Evolutionary conservation across 2,113 vertebrate genomes (phyloP).

Genomic region (Cryptotis parvus): DNA sequence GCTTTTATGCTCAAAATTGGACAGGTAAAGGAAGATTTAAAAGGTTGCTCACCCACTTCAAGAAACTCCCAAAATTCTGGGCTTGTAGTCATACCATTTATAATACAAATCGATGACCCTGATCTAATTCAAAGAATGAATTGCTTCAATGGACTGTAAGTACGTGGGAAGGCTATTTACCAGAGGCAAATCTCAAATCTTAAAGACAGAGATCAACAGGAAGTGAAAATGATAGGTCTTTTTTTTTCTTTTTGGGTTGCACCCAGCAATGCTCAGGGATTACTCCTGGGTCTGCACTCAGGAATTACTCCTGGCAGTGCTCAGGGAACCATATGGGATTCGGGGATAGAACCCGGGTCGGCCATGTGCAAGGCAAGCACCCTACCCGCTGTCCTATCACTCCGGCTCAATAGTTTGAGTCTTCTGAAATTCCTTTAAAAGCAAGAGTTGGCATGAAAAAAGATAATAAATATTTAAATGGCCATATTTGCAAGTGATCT

Average conservation of each 20-base stretch:
- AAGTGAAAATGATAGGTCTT: neutral
- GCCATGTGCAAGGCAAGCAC: too few relatives aligned
- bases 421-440: conserved; percentile 20
- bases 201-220: conserved; percentile 20
- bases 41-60: neutral
- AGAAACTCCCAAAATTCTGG: neutral
- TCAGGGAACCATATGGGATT: too few relatives aligned
- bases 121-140: conserved; percentile 13
- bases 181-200: conserved; percentile 37
- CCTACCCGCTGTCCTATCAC: too few relatives aligned
- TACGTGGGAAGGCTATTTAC: neutral
- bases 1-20: conserved; percentile 12
- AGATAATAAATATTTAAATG: neutral
- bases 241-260: too few relatives aligned
- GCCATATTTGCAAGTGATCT: neutral
- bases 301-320: too few relatives aligned
- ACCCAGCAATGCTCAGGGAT: too few relatives aligned
- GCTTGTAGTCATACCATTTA: neutral
- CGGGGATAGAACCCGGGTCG: too few relatives aligned
- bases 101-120: conserved; percentile 2
- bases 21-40: neutral
- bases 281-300: too few relatives aligned
- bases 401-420: too few relatives aligned
- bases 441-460: neutral
- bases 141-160: neutral